Conservation (phyloP, 2,797 vertebrate genomes). For the Pantherophis vulpinus region DNA sequence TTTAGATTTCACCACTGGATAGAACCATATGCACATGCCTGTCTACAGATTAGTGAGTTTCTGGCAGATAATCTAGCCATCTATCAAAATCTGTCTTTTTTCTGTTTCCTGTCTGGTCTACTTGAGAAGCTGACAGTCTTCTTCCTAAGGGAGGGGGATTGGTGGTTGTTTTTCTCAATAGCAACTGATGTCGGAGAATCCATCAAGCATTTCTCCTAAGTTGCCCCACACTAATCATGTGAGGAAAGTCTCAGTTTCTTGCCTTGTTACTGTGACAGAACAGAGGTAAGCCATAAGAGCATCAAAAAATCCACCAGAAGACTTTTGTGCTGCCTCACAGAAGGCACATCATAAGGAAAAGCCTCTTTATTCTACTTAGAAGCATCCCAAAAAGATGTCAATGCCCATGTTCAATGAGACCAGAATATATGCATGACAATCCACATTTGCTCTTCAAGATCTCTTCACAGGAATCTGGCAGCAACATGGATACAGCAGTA, state of each 20-base stretch:
- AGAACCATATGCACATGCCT: not conserved
- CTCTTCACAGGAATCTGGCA: not conserved
- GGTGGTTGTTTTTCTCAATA: not conserved
- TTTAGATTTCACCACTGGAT: no score
- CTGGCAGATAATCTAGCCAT: not conserved
- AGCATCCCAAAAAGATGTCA: not conserved
- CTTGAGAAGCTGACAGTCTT: not conserved
- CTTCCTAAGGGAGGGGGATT: not conserved
- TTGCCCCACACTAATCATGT: not conserved
- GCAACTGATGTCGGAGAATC: not conserved
- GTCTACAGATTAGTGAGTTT: not conserved
- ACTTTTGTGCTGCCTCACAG: not conserved
- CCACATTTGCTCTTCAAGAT: not conserved
- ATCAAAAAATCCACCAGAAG: not conserved
- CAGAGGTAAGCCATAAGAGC: not conserved
- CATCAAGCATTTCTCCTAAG: not conserved
- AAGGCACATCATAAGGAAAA: not conserved
- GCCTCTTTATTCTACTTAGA: constrained; percentile 8
- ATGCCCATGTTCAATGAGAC: not conserved
- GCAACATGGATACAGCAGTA: not conserved
- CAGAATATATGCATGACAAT: not conserved
- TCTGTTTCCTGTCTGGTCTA: not conserved
- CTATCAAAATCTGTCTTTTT: not conserved
- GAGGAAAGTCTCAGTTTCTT: not conserved
- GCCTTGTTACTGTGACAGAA: not conserved